Evolutionary conservation across 2,113 vertebrate species (phyloP).

Genomic region (Fukomys damarensis): DNA sequence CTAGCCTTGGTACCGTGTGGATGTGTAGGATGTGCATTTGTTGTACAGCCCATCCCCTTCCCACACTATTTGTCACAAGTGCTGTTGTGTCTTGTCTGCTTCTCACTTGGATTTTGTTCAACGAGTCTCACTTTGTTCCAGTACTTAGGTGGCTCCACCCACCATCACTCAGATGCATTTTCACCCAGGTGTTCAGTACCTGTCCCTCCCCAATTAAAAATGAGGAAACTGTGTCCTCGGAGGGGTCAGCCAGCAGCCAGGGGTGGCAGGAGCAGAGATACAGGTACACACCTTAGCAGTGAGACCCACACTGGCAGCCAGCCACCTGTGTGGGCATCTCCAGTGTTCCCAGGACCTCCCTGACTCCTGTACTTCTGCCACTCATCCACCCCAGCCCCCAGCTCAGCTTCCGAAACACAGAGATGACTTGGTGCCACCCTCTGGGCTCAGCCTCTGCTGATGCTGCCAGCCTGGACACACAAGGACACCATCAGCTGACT

Average conservation of each 20-base stretch:
- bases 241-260: not conserved
- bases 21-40: not conserved
- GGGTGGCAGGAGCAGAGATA: not conserved
- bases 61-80: not conserved
- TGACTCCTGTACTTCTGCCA: not conserved
- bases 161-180: not conserved
- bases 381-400: not conserved
- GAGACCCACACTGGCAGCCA: too few relatives aligned
- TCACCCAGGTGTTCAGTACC: not conserved
- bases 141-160: too few relatives aligned
- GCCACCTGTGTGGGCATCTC: not conserved
- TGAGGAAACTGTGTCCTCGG: not conserved
- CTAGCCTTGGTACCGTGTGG: not conserved
- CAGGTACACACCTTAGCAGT: not conserved
- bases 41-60: not conserved
- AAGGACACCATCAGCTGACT: too few relatives aligned
- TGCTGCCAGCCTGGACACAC: not conserved
- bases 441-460: not conserved
- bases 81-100: not conserved
- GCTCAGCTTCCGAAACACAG: not conserved
- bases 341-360: not conserved
- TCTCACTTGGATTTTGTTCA: not conserved
- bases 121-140: accelerated
- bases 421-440: not conserved
- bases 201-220: not conserved